These are phyloP conservation scores for Microplitis demolitor DNA, from an alignment of 1,140 invertebrate genomes.

Conservation along the genomic window DNA sequence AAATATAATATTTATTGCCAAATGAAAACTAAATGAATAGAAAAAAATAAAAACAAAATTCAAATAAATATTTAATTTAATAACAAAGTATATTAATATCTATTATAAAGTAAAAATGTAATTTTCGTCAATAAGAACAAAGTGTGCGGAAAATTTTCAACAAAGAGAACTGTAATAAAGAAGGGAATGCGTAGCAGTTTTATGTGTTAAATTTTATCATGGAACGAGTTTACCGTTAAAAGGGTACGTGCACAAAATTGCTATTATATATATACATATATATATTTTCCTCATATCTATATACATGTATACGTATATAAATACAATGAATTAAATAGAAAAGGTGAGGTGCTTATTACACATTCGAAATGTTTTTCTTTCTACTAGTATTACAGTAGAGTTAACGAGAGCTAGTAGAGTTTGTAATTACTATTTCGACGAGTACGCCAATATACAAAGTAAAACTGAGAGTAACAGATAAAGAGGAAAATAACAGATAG, in stretches of 20 bases:
- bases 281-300: too few species aligned
- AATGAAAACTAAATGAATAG: too few species aligned
- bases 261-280: not conserved
- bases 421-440: slow-evolving; percentile 29
- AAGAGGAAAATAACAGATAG: not conserved
- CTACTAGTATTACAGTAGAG: slow-evolving; percentile 23
- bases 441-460: slow-evolving; percentile 25
- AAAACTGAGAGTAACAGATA: not conserved
- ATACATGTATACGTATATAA: not conserved
- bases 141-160: not conserved
- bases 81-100: too few species aligned
- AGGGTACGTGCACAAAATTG: slow-evolving; percentile 24
- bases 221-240: slow-evolving; percentile 6
- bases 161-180: not conserved
- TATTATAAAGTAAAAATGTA: too few species aligned
- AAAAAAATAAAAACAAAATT: too few species aligned
- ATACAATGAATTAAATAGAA: slow-evolving; percentile 21
- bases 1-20: too few species aligned
- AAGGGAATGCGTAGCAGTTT: not conserved
- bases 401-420: slow-evolving; percentile 1
- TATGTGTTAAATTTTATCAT: slow-evolving; percentile 13
- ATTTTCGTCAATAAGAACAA: not conserved
- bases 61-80: too few species aligned
- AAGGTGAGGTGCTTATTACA: slow-evolving; percentile 22
- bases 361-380: slow-evolving; percentile 30